phyloP scores from a whole-genome alignment of 2,113 vertebrate genomes.

The Sylvia atricapilla region DNA sequence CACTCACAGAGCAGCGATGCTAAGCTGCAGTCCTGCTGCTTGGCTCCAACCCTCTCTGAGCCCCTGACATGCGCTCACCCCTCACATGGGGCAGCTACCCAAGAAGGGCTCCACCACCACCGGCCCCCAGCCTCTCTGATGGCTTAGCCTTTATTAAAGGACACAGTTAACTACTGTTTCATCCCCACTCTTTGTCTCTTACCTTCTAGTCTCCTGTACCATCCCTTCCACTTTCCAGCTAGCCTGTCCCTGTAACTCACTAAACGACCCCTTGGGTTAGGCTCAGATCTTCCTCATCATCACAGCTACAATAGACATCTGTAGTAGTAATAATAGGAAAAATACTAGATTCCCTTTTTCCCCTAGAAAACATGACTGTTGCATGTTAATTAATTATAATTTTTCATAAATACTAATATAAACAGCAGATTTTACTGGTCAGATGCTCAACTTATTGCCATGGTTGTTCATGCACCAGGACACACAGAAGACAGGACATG shows the following conservation, averaged over 20 bases:
- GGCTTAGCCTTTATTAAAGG: not conserved
- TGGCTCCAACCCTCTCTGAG: not conserved
- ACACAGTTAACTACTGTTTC: not conserved
- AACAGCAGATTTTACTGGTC: not conserved
- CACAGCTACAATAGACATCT: not conserved
- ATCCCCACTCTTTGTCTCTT: not conserved
- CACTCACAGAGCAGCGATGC: not conserved
- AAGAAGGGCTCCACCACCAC: not conserved
- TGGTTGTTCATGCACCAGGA: not conserved
- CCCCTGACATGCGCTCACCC: accelerated
- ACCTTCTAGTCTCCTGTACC: not conserved
- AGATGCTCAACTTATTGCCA: not conserved
- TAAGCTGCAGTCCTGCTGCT: not conserved
- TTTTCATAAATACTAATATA: not conserved
- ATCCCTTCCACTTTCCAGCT: not conserved
- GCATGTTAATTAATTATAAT: not conserved
- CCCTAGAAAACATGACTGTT: not conserved
- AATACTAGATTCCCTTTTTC: not conserved
- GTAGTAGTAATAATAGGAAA: not conserved
- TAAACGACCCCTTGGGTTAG: not conserved
- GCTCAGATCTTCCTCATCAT: not conserved
- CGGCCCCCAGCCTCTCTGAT: not conserved
- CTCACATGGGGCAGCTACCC: not conserved
- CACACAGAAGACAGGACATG: not conserved
- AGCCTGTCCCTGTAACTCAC: not conserved